Evolutionary conservation across 1,140 invertebrate genomes (phyloP).

Genomic region (Galendromus occidentalis): DNA sequence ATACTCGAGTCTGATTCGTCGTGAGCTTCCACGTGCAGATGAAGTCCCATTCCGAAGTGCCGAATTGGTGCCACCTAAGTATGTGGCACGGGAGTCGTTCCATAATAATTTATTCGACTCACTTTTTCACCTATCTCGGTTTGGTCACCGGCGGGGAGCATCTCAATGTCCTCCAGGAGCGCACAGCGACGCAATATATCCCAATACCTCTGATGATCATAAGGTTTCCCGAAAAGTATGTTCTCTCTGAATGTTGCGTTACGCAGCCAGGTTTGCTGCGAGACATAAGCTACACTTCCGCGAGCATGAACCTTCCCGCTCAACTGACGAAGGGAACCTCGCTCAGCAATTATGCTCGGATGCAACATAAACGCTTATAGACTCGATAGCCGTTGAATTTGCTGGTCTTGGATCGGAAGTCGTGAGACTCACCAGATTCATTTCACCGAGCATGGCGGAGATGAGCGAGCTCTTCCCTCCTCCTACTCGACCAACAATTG

Average conservation of each 20-base stretch:
- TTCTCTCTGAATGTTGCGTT: slow-evolving; percentile 36
- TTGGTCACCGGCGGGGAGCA: slow-evolving; percentile 63
- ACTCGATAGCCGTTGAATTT: not conserved
- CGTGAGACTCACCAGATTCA: slow-evolving; percentile 9
- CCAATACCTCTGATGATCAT: slow-evolving; percentile 16
- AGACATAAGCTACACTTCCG: slow-evolving; percentile 30
- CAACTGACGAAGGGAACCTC: not conserved
- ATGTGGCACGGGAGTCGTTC: no score
- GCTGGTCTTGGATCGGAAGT: slow-evolving; percentile 36
- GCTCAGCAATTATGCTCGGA: not conserved
- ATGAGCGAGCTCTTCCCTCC: slow-evolving; percentile 19
- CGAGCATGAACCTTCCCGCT: slow-evolving; percentile 21
- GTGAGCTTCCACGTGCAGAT: no score
- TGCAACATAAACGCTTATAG: not conserved
- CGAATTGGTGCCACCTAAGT: no score
- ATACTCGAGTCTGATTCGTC: no score
- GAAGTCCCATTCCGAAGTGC: no score
- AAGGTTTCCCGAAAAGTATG: slow-evolving; percentile 30
- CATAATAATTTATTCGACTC: no score
- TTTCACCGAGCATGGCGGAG: slow-evolving; percentile 17
- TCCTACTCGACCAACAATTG: slow-evolving; percentile 16
- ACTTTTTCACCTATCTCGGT: slow-evolving; percentile 75
- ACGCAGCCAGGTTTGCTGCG: slow-evolving; percentile 39
- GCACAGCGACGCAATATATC: slow-evolving; percentile 36
- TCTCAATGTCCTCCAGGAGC: slow-evolving; percentile 56